Percentiles rank a stretch among this genome's conserved stretches.
Evolutionary conservation across 1,140 invertebrate genomes (phyloP).

Genomic region (Drosophila oshimai): DNA sequence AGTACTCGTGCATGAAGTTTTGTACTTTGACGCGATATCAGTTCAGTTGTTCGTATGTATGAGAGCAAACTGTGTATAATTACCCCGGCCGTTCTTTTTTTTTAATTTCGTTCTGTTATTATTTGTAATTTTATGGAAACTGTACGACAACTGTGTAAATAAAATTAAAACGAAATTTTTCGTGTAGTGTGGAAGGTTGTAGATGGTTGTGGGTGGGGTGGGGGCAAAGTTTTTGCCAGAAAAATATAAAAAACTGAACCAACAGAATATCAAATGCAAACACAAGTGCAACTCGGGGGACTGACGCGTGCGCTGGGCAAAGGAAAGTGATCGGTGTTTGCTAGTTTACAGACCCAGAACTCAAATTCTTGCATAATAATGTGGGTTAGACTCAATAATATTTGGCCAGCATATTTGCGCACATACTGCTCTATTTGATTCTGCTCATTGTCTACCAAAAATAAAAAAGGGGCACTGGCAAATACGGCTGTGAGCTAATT

Average conservation of each 20-base stretch:
- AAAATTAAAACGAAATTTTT: conserved; percentile 59
- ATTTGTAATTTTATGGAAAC: conserved; percentile 78
- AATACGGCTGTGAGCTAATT: conserved; percentile 20
- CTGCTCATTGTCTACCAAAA: neutral
- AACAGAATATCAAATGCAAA: conserved; percentile 59
- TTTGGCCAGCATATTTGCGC: conserved; percentile 47
- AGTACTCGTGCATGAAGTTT: conserved; percentile 79
- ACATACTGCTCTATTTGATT: conserved; percentile 19
- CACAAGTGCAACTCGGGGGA: conserved; percentile 60
- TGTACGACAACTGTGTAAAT: conserved; percentile 77
- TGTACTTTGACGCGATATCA: conserved; percentile 78
- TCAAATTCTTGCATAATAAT: conserved; percentile 64
- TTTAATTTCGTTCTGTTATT: conserved; percentile 34
- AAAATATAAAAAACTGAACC: conserved; percentile 32
- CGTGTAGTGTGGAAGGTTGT: neutral
- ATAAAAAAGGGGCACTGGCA: neutral
- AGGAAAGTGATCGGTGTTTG: conserved; percentile 58
- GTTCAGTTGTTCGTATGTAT: conserved; percentile 55
- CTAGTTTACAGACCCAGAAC: conserved; percentile 60
- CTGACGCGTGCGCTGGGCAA: conserved; percentile 41
- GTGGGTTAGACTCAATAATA: conserved; percentile 59
- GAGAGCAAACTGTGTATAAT: conserved; percentile 50
- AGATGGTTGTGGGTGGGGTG: neutral
- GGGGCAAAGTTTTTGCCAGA: conserved; percentile 24
- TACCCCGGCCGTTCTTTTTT: conserved; percentile 35